Base-by-base conservation (phyloP, 2,888 invertebrate species). In the Girardia tigrina region DNA sequence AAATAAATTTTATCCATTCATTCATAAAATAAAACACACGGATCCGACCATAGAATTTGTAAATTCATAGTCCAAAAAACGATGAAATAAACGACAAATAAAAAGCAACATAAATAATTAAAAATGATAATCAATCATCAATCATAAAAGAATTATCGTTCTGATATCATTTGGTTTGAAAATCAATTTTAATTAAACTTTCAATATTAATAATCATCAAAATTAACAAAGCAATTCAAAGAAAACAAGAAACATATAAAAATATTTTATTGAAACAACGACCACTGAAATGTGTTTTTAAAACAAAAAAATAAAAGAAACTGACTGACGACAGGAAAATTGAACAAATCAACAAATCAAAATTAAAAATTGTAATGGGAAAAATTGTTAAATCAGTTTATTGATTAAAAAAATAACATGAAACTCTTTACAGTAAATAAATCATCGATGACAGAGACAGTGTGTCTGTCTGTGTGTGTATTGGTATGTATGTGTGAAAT, bases 381-480 rank as follows among this genome's bases (percentile, higher is more conserved):
- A 20, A n/a, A 56, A 36, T 36, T 36, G 36, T 36, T 56, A 36
- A 56, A 12, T 56, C 56, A 16, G 56, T 56, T 6, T 16, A 56
- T 4, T 16, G 23, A 56, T 56, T 56, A 56, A 56, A 56, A 56
- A 56, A 56, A 56, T 56, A 56, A 56, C 56, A 56, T 56, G 56
- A 56, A 56, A 56, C 56, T 56, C 56, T 56, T 56, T 56, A 56
- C 56, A 56, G 56, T 56, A 56, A 56, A 56, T 56, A 56, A 56
- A 56, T 56, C 56, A 56, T n/a, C n/a, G 23, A 56, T 56, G 56
- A 56, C 56, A n/a, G 23, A 20, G n/a, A n/a, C n/a, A n/a, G n/a
- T n/a, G n/a, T n/a, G n/a, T n/a, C n/a, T n/a, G n/a, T n/a, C n/a
- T n/a, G n/a, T n/a, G n/a, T n/a, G n/a, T n/a, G n/a, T n/a, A n/a